Conservation (phyloP, 2,113 vertebrate genomes). For the Bambusicola thoracicus region DNA sequence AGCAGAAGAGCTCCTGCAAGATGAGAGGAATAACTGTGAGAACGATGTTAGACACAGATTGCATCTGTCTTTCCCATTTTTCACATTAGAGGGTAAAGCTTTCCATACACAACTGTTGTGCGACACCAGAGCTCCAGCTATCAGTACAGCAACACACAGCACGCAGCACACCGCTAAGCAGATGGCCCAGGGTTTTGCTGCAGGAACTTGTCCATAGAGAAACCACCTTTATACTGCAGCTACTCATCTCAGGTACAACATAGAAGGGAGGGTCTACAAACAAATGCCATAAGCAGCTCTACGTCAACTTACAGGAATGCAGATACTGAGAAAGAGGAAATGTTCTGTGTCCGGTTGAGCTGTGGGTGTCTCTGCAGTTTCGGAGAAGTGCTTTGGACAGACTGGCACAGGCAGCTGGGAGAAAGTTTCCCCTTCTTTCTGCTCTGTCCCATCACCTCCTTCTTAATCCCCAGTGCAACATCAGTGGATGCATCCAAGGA, state of each 20-base stretch:
- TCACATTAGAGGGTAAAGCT: conserved; percentile 39
- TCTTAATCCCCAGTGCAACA: not conserved
- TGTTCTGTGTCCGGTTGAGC: not conserved
- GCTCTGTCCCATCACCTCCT: not conserved
- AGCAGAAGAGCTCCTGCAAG: not conserved
- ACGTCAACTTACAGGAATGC: not conserved
- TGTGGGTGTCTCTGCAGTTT: not conserved
- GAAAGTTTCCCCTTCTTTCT: not conserved
- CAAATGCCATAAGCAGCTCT: not conserved
- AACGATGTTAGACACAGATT: not conserved
- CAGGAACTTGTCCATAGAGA: conserved; percentile 21
- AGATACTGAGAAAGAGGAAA: not conserved
- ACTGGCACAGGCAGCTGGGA: not conserved
- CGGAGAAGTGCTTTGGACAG: not conserved
- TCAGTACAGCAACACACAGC: not conserved
- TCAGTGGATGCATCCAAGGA: not conserved
- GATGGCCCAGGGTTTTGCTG: conserved; percentile 1
- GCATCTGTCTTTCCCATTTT: conserved; percentile 42
- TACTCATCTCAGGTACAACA: not conserved
- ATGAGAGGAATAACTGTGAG: not conserved
- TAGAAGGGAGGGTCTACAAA: not conserved
- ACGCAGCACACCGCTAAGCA: not conserved
- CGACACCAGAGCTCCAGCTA: conserved; percentile 5
- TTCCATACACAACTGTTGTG: conserved; percentile 1
- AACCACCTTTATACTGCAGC: not conserved